Evolutionary conservation across 2,888 invertebrate genomes (phyloP).

Genomic region (Drosophila limbata): DNA sequence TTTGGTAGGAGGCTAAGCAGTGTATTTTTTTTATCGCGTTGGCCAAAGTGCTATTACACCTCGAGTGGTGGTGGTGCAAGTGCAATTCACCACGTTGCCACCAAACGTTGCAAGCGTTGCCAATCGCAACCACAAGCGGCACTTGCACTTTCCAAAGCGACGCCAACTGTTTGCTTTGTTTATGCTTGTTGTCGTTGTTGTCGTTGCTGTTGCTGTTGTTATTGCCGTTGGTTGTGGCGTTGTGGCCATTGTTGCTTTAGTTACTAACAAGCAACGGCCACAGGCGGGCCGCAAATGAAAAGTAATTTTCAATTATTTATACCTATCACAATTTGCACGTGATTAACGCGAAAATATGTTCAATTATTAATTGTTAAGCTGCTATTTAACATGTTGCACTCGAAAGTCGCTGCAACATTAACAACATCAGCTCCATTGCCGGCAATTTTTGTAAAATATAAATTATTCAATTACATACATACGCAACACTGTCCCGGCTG

Average conservation of each 20-base stretch:
- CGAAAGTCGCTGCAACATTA: conserved; percentile 12
- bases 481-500: conserved; percentile 4
- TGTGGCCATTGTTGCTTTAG: conserved; percentile 68
- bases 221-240: conserved; percentile 48
- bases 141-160: conserved; percentile 72
- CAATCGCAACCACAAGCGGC: conserved; percentile 42
- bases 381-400: conserved; percentile 37
- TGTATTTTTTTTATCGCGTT: neutral
- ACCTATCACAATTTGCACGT: conserved; percentile 53
- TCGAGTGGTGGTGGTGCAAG: conserved; percentile 6
- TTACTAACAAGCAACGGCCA: conserved; percentile 64
- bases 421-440: neutral
- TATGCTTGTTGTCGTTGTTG: conserved; percentile 25
- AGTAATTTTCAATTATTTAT: conserved; percentile 58
- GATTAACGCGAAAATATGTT: conserved; percentile 71
- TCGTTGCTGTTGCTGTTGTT: conserved; percentile 18
- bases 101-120: conserved; percentile 41
- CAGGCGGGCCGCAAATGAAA: conserved; percentile 47
- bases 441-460: conserved; percentile 27
- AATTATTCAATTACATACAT: conserved; percentile 47
- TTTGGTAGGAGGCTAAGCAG: conserved; percentile 52
- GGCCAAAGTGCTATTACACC: conserved; percentile 21
- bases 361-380: conserved; percentile 62
- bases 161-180: conserved; percentile 55
- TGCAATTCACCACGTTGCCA: conserved; percentile 59